Conservation (phyloP, 2,888 invertebrate genomes). For the Drosophila robusta region DNA sequence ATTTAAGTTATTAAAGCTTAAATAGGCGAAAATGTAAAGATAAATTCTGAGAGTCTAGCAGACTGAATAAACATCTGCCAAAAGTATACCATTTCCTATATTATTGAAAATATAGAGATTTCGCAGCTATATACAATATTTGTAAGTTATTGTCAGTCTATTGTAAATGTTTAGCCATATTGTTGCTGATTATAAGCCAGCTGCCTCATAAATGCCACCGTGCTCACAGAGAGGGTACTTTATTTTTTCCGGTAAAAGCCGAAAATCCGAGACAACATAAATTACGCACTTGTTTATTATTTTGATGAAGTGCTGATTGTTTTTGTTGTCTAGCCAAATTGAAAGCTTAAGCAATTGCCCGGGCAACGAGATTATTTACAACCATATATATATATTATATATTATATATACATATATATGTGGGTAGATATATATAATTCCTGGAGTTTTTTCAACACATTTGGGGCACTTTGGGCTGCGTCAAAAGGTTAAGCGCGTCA, state of each 20-base stretch:
- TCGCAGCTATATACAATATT: not conserved
- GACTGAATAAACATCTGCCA: no score
- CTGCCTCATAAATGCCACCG: no score
- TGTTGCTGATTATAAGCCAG: not conserved
- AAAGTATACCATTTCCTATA: not conserved
- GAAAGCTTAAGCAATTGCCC: constrained; percentile 50
- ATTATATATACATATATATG: constrained; percentile 3
- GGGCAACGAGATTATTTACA: constrained; percentile 42
- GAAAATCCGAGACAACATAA: constrained; percentile 30
- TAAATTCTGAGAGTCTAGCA: no score
- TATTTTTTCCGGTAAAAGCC: not conserved
- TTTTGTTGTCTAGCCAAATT: constrained; percentile 39
- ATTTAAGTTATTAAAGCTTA: no score
- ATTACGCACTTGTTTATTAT: constrained; percentile 65
- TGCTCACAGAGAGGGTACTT: not conserved
- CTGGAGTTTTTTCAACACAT: constrained; percentile 1
- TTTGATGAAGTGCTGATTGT: constrained; percentile 61
- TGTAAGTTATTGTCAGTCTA: not conserved
- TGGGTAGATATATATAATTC: not conserved
- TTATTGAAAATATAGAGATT: not conserved
- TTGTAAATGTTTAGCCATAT: not conserved
- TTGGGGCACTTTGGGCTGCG: constrained; percentile 27
- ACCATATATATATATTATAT: not conserved
- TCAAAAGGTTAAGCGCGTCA: constrained; percentile 63
- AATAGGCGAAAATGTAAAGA: no score